These are phyloP conservation scores for Macrosoma leucophasiata DNA, from an alignment of 2,888 invertebrate genomes.

Conservation along the genomic window DNA sequence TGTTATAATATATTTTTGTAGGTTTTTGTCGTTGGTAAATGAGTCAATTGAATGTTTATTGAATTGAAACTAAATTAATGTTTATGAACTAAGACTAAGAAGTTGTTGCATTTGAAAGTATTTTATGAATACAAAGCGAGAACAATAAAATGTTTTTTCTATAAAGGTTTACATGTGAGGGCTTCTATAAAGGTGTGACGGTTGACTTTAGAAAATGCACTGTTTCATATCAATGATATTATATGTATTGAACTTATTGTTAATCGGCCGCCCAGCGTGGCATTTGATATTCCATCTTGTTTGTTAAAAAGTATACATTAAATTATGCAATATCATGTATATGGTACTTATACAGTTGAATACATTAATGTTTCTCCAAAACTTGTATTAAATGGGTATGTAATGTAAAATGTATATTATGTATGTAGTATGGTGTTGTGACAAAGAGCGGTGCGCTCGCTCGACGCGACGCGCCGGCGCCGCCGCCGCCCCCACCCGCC, in stretches of 20 bases:
- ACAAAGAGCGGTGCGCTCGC: conserved; percentile 21
- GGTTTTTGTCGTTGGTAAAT: conserved; percentile 73
- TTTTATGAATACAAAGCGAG: conserved; percentile 73
- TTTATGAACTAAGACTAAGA: conserved; percentile 72
- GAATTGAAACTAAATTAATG: conserved; percentile 68
- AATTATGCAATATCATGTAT: conserved; percentile 42
- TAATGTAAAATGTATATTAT: conserved; percentile 45
- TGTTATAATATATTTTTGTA: conserved; percentile 74
- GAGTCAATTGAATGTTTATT: conserved; percentile 75
- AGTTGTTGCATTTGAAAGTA: conserved; percentile 76
- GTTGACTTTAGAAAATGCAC: conserved; percentile 56
- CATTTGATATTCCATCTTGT: conserved; percentile 66
- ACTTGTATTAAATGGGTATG: conserved; percentile 47
- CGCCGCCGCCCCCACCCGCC: conserved; percentile 61
- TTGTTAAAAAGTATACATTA: conserved; percentile 62
- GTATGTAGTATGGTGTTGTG: conserved; percentile 27
- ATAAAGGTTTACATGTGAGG: conserved; percentile 70
- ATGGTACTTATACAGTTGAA: conserved; percentile 39
- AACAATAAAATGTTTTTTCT: conserved; percentile 74
- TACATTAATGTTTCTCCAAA: conserved; percentile 42
- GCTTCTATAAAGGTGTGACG: conserved; percentile 55
- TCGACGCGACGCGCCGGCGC: conserved; percentile 20
- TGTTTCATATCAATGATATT: conserved; percentile 69
- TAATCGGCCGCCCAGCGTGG: conserved; percentile 42
- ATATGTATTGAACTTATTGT: conserved; percentile 44